Base-by-base conservation (phyloP, 1,140 invertebrate genomes). In the Drosophila nebulosa region DNA sequence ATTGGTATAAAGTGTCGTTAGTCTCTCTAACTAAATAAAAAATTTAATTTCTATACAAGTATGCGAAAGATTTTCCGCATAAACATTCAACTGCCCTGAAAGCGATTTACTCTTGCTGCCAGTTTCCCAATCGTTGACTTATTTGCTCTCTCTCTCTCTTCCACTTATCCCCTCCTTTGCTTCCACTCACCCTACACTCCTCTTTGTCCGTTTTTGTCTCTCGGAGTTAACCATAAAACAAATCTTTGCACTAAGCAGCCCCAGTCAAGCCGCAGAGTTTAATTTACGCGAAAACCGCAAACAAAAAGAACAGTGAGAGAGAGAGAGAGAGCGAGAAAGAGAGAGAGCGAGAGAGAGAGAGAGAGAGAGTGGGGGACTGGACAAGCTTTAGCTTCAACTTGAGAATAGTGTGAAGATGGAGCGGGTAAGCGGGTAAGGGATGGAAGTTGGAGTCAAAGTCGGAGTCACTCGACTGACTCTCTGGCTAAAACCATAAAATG, bases 401-500 rank as follows among this genome's bases (percentile, higher is more conserved):
- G 27, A 18, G 36, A 16, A 12, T 6, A 24, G 21, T 32, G 58
- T 7, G 39, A 5, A 42, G 55, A 18, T 7, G 6, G 35, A 16
- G 5, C 16, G 16, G 12, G 12, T 36, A 18, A 36, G 26, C 9
- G 27, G 51, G 57, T 3, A 50, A 35, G 24, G 22, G 26, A 57
- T 18, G 53, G 16, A 50, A 42, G 21, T 55, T 50, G 60, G 65
- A 61, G 6, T 36, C 24, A 9, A 63, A 61, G 6, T 36, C 24
- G 4, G 50, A 51, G 16, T 42, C 24, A 12, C 5, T 59, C 51
- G 59, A 51, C 10, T 42, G 26, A 62, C 46, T 62, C 39, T 51
- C 69, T 70, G 78, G 74, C 61, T 60, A 60, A 70, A 83, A 78
- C 81, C 81, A 86, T 86, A 86, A 86, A 90, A 90, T 89, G 84